Conservation (phyloP, 2,888 invertebrate species). For the Ennomos fuscantarius region DNA sequence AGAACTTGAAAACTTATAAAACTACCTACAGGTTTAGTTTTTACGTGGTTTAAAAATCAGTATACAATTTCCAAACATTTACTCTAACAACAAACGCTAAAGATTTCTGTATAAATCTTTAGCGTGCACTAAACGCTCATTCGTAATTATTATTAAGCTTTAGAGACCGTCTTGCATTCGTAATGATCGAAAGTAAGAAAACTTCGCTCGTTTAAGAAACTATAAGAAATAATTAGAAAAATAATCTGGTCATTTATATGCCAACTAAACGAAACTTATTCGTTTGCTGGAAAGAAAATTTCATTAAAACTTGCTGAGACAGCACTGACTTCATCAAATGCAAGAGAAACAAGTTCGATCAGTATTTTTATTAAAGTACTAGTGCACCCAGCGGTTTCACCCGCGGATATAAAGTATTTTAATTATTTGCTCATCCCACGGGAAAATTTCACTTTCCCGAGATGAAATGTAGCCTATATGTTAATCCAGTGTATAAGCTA, state of each 20-base stretch:
- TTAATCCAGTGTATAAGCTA: no score
- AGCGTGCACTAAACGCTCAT: conserved; percentile 8
- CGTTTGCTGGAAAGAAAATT: conserved; percentile 22
- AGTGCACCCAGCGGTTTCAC: no score
- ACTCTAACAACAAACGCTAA: no score
- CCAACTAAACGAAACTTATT: conserved; percentile 28
- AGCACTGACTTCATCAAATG: conserved; percentile 20
- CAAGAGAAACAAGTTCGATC: conserved; percentile 9
- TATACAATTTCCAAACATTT: no score
- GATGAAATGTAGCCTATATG: no score
- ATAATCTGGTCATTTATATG: conserved; percentile 48
- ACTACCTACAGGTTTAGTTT: no score
- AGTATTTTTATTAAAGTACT: conserved; percentile 21
- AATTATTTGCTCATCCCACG: no score
- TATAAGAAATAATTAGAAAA: conserved; percentile 54
- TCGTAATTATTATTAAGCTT: conserved; percentile 31
- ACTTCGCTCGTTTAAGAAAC: conserved; percentile 36
- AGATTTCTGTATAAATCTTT: conserved; percentile 6
- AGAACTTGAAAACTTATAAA: no score
- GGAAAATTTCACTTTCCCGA: no score
- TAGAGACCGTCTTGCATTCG: conserved; percentile 43
- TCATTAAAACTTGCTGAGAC: conserved; percentile 28
- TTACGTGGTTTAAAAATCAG: no score
- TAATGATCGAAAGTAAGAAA: conserved; percentile 44
- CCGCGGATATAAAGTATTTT: no score